These are phyloP conservation scores for Napeogenes sylphis DNA, from an alignment of 2,888 invertebrate genomes.

Conservation along the genomic window DNA sequence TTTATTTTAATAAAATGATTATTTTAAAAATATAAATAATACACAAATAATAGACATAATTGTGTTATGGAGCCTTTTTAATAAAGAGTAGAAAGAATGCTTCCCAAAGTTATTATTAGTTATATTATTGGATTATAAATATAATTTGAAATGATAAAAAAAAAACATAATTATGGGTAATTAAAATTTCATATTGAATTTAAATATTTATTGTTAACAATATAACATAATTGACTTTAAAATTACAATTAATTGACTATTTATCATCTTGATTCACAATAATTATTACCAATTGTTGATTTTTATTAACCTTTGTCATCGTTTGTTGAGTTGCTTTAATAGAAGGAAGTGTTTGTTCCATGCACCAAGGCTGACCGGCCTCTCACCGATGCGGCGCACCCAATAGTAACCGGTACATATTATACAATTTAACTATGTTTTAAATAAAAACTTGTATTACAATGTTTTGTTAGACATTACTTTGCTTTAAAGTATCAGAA, in stretches of 20 bases:
- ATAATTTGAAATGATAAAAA: no score
- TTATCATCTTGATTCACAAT: neutral
- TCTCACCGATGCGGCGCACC: constrained; percentile 43
- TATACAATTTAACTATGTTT: constrained; percentile 18
- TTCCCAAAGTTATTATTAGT: no score
- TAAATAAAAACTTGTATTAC: constrained; percentile 21
- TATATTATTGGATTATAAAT: no score
- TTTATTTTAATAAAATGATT: neutral
- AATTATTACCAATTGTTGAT: neutral
- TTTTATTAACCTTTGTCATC: constrained; percentile 4
- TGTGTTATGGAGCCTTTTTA: no score
- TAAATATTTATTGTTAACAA: no score
- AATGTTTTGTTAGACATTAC: constrained; percentile 8
- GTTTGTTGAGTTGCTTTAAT: constrained; percentile 32
- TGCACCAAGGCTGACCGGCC: constrained; percentile 49
- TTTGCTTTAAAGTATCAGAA: neutral
- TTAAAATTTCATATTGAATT: no score
- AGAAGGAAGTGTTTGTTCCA: constrained; percentile 46
- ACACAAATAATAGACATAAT: no score
- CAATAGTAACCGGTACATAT: constrained; percentile 31
- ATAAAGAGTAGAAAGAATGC: no score
- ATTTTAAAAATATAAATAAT: neutral
- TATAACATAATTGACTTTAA: no score
- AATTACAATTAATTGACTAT: no score
- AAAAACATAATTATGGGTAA: no score